These are phyloP conservation scores for Caenorhabditis zanzibari DNA, from an alignment of 2,888 invertebrate species.

Conservation along the genomic window DNA sequence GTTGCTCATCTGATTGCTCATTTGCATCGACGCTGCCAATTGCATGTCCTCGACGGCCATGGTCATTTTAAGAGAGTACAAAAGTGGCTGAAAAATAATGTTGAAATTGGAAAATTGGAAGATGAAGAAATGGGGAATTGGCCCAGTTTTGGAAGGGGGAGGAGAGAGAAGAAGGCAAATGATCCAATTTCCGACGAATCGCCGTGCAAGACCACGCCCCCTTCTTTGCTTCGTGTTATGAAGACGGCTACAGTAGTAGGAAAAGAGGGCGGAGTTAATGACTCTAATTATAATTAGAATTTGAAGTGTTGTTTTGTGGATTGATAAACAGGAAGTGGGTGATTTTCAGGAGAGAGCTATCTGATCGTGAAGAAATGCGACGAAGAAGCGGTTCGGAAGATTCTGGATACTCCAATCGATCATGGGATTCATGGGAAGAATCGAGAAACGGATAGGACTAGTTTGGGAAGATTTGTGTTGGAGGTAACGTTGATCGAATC, in stretches of 20 bases:
- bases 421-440: constrained; percentile 9
- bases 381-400: constrained; percentile 47
- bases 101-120: constrained; percentile 60
- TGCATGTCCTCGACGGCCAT: constrained; percentile 75
- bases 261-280: constrained; percentile 23
- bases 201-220: constrained; percentile 36
- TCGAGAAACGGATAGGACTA: constrained; percentile 53
- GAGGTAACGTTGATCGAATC: constrained; percentile 26
- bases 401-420: constrained; percentile 34
- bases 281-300: constrained; percentile 32
- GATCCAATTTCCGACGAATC: constrained; percentile 65
- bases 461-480: constrained; percentile 35
- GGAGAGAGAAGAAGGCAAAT: constrained; percentile 24
- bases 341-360: constrained; percentile 65
- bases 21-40: constrained; percentile 63
- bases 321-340: constrained; percentile 18
- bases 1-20: constrained; percentile 61
- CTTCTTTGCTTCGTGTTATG: constrained; percentile 1
- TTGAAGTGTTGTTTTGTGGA: constrained; percentile 43
- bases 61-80: not conserved
- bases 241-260: constrained; percentile 38
- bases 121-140: constrained; percentile 50
- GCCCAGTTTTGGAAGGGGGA: constrained; percentile 17
- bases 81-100: constrained; percentile 44
- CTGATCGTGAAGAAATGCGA: constrained; percentile 58